Conservation (phyloP, 2,888 invertebrate species). For the Lepidocyrtinus sp. region DNA sequence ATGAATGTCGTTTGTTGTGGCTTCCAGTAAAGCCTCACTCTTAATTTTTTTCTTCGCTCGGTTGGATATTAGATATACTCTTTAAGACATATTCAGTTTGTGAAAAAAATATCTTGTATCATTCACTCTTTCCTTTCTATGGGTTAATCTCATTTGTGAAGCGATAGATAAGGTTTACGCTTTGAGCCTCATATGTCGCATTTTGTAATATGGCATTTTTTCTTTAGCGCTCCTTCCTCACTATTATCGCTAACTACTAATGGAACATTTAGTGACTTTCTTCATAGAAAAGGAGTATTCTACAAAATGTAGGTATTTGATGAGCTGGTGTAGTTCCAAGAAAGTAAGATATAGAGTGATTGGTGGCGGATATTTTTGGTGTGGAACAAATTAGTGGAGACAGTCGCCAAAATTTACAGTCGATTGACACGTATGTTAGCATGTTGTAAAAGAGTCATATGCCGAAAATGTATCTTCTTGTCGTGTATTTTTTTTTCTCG, state of each 20-base stretch:
- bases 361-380: slow-evolving; percentile 70
- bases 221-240: slow-evolving; percentile 10
- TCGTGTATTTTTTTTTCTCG: neutral
- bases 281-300: slow-evolving; percentile 25
- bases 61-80: slow-evolving; percentile 40
- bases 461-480: slow-evolving; percentile 9
- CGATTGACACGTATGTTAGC: slow-evolving; percentile 70
- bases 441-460: slow-evolving; percentile 40
- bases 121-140: slow-evolving; percentile 7
- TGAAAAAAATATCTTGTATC: slow-evolving; percentile 18
- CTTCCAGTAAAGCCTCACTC: slow-evolving; percentile 16
- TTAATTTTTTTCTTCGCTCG: slow-evolving; percentile 35
- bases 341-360: slow-evolving; percentile 68
- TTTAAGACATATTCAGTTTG: slow-evolving; percentile 23
- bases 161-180: slow-evolving; percentile 30
- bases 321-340: slow-evolving; percentile 70
- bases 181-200: slow-evolving; percentile 23
- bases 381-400: slow-evolving; percentile 71
- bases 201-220: slow-evolving; percentile 31
- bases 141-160: slow-evolving; percentile 19
- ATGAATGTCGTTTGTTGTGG: slow-evolving; percentile 8
- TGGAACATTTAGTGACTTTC: slow-evolving; percentile 68
- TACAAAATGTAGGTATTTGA: slow-evolving; percentile 66
- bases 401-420: slow-evolving; percentile 71
- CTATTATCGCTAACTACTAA: slow-evolving; percentile 52